Base-by-base conservation (phyloP, 1,140 invertebrate genomes). In the Sycobia sp. region DNA sequence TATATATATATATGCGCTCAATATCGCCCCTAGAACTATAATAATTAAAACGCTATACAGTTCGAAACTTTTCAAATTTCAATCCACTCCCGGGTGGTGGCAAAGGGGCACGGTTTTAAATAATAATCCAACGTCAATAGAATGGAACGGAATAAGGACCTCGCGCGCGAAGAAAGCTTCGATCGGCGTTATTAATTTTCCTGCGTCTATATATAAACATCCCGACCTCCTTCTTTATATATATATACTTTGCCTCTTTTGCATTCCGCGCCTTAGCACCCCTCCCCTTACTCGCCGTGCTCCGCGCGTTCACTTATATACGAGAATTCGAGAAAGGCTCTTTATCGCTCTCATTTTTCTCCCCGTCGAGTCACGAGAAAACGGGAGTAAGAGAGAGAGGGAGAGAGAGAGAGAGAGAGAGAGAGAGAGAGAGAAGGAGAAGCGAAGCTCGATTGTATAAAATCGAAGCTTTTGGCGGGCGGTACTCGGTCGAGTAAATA, bases 281-380 rank as follows among this genome's bases (percentile, higher is more conserved):
- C n/a, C n/a, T n/a, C n/a, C n/a, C n/a, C n/a, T n/a, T n/a, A n/a
- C n/a, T n/a, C n/a, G n/a, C n/a, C n/a, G n/a, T n/a, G n/a, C n/a
- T n/a, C n/a, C n/a, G n/a, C n/a, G n/a, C n/a, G n/a, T n/a, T n/a
- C n/a, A n/a, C n/a, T n/a, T n/a, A n/a, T n/a, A n/a, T n/a, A n/a
- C n/a, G n/a, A n/a, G n/a, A n/a, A n/a, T n/a, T n/a, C n/a, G n/a
- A n/a, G n/a, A n/a, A n/a, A n/a, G n/a, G n/a, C 27, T 36, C 34
- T 62, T 62, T 62, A 55, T 62, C 51, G 43, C 50, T 7, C 20
- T 46, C 43, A 55, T 62, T 62, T 62, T 55, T 59, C 36, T 49
- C 32, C 51, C 50, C 29, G 60, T 62, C 58, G 58, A 53, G 50
- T 50, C 23, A 38, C 44, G 14, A 32, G 23, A 5, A 50, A 41